Evolutionary conservation across 2,888 invertebrate species (phyloP).

Genomic region (Alsophila aescularia): DNA sequence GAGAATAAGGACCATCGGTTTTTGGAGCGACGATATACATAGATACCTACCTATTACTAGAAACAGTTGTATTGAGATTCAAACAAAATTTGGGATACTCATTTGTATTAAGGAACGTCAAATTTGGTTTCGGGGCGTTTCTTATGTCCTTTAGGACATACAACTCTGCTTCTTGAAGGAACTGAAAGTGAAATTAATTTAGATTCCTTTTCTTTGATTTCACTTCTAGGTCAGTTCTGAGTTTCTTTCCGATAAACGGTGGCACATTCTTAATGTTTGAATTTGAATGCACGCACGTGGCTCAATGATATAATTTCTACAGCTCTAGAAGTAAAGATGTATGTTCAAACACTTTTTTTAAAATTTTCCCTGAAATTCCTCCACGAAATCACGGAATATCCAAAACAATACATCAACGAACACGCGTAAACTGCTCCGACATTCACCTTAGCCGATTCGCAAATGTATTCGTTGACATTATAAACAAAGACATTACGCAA

Average conservation of each 20-base stretch:
- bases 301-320: too few relatives aligned
- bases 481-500: constrained; percentile 36
- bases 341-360: too few relatives aligned
- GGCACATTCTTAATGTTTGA: too few relatives aligned
- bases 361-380: too few relatives aligned
- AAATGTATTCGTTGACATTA: constrained; percentile 47
- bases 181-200: background rate
- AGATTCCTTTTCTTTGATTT: too few relatives aligned
- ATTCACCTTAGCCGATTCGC: constrained; percentile 25
- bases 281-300: too few relatives aligned
- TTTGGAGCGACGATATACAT: constrained; percentile 1
- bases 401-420: too few relatives aligned
- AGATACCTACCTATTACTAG: background rate
- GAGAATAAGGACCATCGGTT: constrained; percentile 8
- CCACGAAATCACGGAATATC: too few relatives aligned
- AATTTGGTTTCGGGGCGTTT: background rate
- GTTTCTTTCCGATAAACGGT: too few relatives aligned
- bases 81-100: constrained; percentile 11
- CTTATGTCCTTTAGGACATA: background rate
- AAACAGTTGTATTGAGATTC: constrained; percentile 8
- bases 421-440: background rate
- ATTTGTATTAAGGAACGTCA: background rate
- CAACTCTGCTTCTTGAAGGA: background rate
- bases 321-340: too few relatives aligned
- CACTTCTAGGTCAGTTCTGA: too few relatives aligned